Base-by-base conservation (phyloP, 2,888 invertebrate species). In the Cheilosia pagana region DNA sequence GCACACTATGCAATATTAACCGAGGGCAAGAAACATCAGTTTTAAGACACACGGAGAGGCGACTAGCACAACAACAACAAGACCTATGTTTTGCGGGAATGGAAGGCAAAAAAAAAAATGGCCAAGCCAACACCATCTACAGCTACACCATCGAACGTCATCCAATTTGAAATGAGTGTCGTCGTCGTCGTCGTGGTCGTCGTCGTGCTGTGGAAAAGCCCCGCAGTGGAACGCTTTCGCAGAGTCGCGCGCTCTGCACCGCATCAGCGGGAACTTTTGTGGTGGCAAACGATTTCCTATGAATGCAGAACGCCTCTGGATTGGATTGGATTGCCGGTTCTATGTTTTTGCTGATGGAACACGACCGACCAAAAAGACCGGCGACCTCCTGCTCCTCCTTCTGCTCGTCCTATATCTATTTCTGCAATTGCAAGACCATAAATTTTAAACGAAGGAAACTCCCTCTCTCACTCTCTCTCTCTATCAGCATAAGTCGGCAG, bases 211-310 rank as follows among this genome's bases (percentile, higher is more conserved):
- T 67, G 55, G 52, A 76, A 85, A 85, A 76, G 85, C 85, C 85
- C 76, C 50, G 85, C 83, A 85, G 76, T 75, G 75, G 59, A 74
- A 78, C 83, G 83, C 79, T 85, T 83, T 83, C 60, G 75, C n/a
- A n/a, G 83, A 79, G 75, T 71, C 70, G 62, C 75, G 71, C 14
- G 23, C 12, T 35, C 35, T 23, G 50, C 12, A 21, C 79, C 85
- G 70, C 85, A 81, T 76, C 85, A 76, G 28, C 28, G 28, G 81
- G 71, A 85, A 85, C 85, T 85, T 79, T 81, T 70, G 75, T 76
- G 81, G 85, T 85, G 85, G 81, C 85, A 85, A 85, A 72, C 85
- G 81, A 85, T 85, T 85, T 85, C 81, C 81, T 81, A 85, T 81
- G 71, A 81, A 81, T 85, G 71, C 71, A 76, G 85, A 75, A 76